Evolutionary conservation across 2,888 invertebrate species (phyloP).

Genomic region (Epiblema foenella): DNA sequence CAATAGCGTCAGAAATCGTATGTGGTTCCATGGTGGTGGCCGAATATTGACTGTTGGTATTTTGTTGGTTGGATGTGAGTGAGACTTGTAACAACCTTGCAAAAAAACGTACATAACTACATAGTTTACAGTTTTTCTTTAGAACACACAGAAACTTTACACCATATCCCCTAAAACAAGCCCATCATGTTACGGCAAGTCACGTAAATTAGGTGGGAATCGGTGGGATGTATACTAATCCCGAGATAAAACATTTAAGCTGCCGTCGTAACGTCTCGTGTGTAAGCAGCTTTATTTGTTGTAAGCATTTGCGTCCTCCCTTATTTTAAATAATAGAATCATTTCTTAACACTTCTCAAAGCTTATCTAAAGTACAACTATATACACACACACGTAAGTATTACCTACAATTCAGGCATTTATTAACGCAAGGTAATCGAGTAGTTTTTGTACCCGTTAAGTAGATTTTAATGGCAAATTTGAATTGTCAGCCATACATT

Average conservation of each 20-base stretch:
- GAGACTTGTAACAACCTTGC: not conserved
- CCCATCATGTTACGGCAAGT: slow-evolving; percentile 73
- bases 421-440: too few relatives aligned
- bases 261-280: slow-evolving; percentile 70
- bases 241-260: slow-evolving; percentile 78
- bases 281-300: slow-evolving; percentile 76
- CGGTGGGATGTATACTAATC: slow-evolving; percentile 78
- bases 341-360: slow-evolving; percentile 53
- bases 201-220: slow-evolving; percentile 80
- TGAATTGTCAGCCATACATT: too few relatives aligned
- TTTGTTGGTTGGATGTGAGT: not conserved
- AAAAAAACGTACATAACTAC: not conserved
- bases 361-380: slow-evolving; percentile 30
- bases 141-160: slow-evolving; percentile 51
- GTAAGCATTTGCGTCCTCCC: slow-evolving; percentile 68
- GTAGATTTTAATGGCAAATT: too few relatives aligned
- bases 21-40: too few relatives aligned
- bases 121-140: not conserved
- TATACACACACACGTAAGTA: slow-evolving; percentile 1
- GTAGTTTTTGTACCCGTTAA: too few relatives aligned
- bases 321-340: slow-evolving; percentile 64
- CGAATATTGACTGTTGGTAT: too few relatives aligned
- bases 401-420: slow-evolving; percentile 9
- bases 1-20: too few relatives aligned
- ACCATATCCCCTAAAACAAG: slow-evolving; percentile 72